These are phyloP conservation scores for Tauraco hartlaubi DNA, from an alignment of 2,797 vertebrate genomes.

Conservation along the genomic window DNA sequence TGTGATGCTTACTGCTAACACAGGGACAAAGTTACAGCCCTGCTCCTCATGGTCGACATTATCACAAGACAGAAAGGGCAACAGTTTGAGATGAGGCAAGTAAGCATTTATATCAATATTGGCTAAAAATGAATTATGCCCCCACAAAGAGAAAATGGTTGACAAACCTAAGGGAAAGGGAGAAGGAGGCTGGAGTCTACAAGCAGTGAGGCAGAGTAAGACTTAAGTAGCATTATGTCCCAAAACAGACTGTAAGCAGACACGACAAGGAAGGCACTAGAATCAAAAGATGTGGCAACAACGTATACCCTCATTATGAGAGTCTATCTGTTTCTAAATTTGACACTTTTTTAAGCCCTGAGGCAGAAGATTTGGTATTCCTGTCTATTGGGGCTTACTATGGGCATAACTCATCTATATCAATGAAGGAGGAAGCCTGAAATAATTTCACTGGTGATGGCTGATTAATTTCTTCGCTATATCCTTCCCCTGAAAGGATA, in stretches of 20 bases:
- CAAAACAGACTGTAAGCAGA: background rate
- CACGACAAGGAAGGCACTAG: background rate
- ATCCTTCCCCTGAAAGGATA: background rate
- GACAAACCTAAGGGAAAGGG: background rate
- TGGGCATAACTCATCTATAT: background rate
- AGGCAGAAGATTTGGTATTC: background rate
- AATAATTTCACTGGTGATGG: background rate
- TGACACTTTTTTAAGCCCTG: background rate
- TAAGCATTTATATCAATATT: background rate
- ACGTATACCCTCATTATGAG: background rate
- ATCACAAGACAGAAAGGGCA: background rate
- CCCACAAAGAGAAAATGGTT: background rate
- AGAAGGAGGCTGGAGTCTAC: background rate
- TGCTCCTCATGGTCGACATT: background rate
- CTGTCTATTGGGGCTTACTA: background rate
- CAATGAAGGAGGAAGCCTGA: background rate
- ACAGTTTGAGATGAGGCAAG: background rate
- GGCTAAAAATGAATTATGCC: background rate
- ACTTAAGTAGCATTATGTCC: background rate
- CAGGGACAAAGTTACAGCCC: background rate
- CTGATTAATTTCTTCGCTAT: background rate
- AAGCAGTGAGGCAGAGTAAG: background rate
- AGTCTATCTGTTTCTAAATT: background rate
- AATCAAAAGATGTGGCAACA: background rate
- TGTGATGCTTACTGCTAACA: background rate